Percentiles rank a stretch among this genome's conserved stretches.
Evolutionary conservation across 2,113 vertebrate genomes (phyloP).

Genomic region (Rallus limicola): DNA sequence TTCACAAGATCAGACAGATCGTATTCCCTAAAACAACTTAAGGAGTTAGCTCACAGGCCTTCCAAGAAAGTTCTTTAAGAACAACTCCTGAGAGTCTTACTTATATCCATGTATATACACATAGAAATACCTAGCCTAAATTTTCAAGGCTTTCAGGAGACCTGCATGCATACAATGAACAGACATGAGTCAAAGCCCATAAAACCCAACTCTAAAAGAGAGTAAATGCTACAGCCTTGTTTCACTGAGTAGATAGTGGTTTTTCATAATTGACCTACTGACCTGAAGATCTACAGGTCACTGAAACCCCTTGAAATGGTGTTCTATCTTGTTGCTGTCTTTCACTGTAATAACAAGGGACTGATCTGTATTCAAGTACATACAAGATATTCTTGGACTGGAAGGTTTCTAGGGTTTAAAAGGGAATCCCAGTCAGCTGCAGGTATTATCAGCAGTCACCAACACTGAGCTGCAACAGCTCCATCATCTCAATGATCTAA

Average conservation of each 20-base stretch:
- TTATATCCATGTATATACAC: background rate
- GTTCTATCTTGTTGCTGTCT: background rate
- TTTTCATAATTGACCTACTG: background rate
- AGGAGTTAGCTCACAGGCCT: background rate
- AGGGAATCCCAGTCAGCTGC: background rate
- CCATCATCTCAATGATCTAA: background rate
- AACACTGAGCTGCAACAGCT: background rate
- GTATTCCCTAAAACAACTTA: slow-evolving; percentile 4
- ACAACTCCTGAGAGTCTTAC: background rate
- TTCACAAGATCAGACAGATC: background rate
- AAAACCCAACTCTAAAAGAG: background rate
- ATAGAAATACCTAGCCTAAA: background rate
- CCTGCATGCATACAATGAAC: background rate
- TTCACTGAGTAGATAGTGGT: background rate
- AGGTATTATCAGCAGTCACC: background rate
- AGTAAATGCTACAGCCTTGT: background rate
- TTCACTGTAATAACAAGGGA: background rate
- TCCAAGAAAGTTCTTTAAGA: background rate
- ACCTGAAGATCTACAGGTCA: background rate
- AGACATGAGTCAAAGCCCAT: background rate
- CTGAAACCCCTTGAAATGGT: background rate
- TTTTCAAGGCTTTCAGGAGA: background rate
- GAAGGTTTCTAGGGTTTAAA: background rate
- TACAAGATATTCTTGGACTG: background rate
- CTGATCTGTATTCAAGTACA: background rate